phyloP scores from a whole-genome alignment of 2,797 vertebrate species.

The Eulemur mongoz region DNA sequence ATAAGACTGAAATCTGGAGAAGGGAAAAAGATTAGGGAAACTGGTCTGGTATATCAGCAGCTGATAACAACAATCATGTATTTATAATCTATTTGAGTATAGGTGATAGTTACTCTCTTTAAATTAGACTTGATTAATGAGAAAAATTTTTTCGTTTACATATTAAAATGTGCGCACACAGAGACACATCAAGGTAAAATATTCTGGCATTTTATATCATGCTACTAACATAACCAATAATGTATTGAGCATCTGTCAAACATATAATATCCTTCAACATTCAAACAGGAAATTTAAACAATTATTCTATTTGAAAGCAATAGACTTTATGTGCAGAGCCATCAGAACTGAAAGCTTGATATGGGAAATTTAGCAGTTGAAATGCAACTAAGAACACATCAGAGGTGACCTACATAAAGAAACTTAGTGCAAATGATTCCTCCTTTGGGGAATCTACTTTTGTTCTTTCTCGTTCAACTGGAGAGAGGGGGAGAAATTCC shows the following conservation, averaged over 20 bases:
- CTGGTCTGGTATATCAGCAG: neutral
- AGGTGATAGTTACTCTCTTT: neutral
- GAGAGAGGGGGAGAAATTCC: conserved; percentile 53
- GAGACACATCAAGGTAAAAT: neutral
- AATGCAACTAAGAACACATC: conserved; percentile 70
- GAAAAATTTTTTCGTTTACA: neutral
- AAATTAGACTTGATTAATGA: conserved; percentile 9
- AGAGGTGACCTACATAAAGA: conserved; percentile 80
- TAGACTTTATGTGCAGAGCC: conserved; percentile 49
- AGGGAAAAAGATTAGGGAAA: neutral
- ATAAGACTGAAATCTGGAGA: neutral
- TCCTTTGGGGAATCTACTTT: conserved; percentile 77
- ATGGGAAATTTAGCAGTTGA: conserved; percentile 63
- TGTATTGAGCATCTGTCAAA: neutral
- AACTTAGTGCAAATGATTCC: conserved; percentile 70
- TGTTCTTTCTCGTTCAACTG: conserved; percentile 69
- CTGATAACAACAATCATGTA: neutral
- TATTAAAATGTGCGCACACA: neutral
- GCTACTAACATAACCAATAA: neutral
- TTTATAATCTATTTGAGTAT: neutral
- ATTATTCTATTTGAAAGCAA: conserved; percentile 64
- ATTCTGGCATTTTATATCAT: neutral
- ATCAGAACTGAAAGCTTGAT: conserved; percentile 66
- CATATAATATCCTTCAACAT: neutral
- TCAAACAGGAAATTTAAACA: conserved; percentile 29